Base-by-base conservation (phyloP, 2,113 vertebrate species). In the Puma concolor region DNA sequence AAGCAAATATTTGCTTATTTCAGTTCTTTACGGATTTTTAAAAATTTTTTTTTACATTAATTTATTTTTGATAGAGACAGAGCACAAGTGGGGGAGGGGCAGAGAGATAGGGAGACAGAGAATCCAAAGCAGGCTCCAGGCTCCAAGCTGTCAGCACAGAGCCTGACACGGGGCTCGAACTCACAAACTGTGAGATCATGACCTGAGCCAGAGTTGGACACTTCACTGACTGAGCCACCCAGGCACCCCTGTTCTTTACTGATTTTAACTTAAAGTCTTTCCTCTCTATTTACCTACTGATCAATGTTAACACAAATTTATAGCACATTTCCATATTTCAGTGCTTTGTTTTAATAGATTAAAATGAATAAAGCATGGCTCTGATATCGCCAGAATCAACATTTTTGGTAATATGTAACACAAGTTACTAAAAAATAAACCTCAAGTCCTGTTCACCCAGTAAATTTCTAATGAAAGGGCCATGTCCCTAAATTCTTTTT, bases 1-100 rank as follows among this genome's bases (percentile, higher is more conserved):
- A 97, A 52, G 12, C 21, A 95, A 97, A 89, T 44, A 1, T 69
- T 95, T 88, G 63, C 21, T 83, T 96, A 33, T 64, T 97, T 97
- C 38, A 69, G 64, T 60, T 96, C 63, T 95, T 96, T 92, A 92
- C 36, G 80, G 15, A 85, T 81, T 57, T 64, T 63, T 44, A 0
- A 44, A 44, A 44, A 44, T 9, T 9, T 44, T 44, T 44, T 44
- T 44, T 44, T 44, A 44, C 44, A 44, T 44, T 44, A 44, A 44
- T 9, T 44, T 44, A 44, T 44, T 44, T 44, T 44, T 44, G 44
- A 44, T 44, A 44, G 44, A 44, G 44, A 44, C 44, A 44, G 44
- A 44, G 44, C 44, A 9, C 44, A 44, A 44, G 44, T 44, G 44
- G 44, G 44, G 44, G 44, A 44, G 44, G 44, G 44, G 44, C 44